Conservation (phyloP, 2,113 vertebrate genomes). For the Phoenicopterus ruber region DNA sequence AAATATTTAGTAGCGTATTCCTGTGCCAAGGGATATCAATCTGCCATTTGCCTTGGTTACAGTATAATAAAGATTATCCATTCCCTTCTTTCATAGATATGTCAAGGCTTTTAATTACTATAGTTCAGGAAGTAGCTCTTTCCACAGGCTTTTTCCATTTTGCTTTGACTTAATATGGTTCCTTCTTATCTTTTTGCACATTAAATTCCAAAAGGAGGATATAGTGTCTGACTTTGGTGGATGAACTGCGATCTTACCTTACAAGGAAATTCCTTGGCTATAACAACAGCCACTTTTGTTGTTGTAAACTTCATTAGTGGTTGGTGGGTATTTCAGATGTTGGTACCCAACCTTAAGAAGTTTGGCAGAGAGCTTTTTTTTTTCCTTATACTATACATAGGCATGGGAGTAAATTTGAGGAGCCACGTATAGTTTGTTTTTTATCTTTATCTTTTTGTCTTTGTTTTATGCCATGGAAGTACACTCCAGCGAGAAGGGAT, state of each 20-base stretch:
- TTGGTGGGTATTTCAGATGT: neutral
- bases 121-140: neutral
- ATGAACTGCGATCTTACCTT: neutral
- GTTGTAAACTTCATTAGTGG: neutral
- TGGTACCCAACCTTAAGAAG: neutral
- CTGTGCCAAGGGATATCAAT: conserved; percentile 69
- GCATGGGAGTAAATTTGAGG: neutral
- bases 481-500: neutral
- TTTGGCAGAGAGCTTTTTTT: neutral
- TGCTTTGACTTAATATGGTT: neutral
- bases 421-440: neutral
- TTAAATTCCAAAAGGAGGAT: neutral
- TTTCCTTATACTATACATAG: neutral
- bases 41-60: conserved; percentile 63
- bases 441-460: neutral
- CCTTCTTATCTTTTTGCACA: neutral
- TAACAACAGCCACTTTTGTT: neutral
- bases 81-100: conserved; percentile 51
- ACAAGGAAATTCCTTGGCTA: neutral
- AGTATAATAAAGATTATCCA: conserved; percentile 62
- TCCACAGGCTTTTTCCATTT: neutral
- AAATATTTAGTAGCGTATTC: conserved; percentile 64
- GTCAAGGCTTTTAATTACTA: conserved; percentile 47
- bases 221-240: neutral
- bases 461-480: neutral